These are phyloP conservation scores for Serrognathus titanus DNA, from an alignment of 2,888 invertebrate species.

Conservation along the genomic window DNA sequence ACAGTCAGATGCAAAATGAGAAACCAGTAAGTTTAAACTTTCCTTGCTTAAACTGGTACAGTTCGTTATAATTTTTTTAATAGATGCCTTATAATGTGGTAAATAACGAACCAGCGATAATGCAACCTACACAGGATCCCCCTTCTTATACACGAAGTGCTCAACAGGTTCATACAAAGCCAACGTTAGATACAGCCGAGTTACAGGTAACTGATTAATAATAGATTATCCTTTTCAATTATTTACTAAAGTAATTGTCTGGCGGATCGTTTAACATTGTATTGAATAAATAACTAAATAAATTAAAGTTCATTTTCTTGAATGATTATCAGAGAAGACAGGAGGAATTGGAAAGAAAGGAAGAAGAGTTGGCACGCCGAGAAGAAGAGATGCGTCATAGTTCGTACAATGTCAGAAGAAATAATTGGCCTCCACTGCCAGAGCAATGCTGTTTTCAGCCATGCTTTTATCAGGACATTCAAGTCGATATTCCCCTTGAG, in stretches of 20 bases:
- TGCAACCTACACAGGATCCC: slow-evolving; percentile 73
- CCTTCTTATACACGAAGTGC: slow-evolving; percentile 64
- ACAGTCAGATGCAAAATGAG: slow-evolving; percentile 59
- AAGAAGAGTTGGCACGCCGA: slow-evolving; percentile 80
- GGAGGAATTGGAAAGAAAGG: slow-evolving; percentile 89
- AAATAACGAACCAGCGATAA: slow-evolving; percentile 70
- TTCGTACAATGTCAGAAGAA: slow-evolving; percentile 65
- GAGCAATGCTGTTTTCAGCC: slow-evolving; percentile 91
- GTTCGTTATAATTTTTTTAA: slow-evolving; percentile 4
- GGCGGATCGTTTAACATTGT: neutral
- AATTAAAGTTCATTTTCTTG: neutral
- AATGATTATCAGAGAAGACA: slow-evolving; percentile 64
- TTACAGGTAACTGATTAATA: slow-evolving; percentile 58
- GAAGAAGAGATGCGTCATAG: slow-evolving; percentile 79
- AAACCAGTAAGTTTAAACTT: slow-evolving; percentile 33
- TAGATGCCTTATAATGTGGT: slow-evolving; percentile 38
- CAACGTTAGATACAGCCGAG: slow-evolving; percentile 65
- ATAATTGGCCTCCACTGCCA: slow-evolving; percentile 99
- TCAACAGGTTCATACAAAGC: slow-evolving; percentile 53
- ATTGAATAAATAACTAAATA: neutral
- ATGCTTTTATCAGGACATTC: slow-evolving; percentile 99
- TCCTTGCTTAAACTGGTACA: neutral
- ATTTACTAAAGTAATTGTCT: neutral
- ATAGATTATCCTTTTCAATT: neutral
- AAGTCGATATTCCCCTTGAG: slow-evolving; percentile 96